Evolutionary conservation across 2,888 invertebrate species (phyloP).

Genomic region (Limenitis camilla): DNA sequence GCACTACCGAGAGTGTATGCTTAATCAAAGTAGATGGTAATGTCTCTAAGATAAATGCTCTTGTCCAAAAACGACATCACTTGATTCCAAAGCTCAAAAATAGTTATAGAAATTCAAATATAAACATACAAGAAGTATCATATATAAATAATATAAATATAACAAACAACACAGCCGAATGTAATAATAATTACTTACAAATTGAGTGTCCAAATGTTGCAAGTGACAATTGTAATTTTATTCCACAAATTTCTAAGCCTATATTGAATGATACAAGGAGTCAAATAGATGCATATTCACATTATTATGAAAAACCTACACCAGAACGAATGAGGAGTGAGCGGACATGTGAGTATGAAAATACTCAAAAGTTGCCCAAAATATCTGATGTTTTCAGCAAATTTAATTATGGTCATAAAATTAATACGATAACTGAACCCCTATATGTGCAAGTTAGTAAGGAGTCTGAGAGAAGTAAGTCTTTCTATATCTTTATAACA

Average conservation of each 20-base stretch:
- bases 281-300: constrained; percentile 22
- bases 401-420: constrained; percentile 31
- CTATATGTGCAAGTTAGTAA: constrained; percentile 42
- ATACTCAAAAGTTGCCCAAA: constrained; percentile 34
- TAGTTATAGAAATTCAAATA: constrained; percentile 19
- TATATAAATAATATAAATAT: constrained; percentile 24
- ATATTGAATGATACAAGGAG: constrained; percentile 3
- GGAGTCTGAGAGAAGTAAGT: constrained; percentile 42
- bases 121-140: constrained; percentile 36
- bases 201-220: constrained; percentile 18
- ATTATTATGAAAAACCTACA: constrained; percentile 46
- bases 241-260: neutral
- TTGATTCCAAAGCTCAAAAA: constrained; percentile 1
- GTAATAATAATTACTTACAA: constrained; percentile 15
- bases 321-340: constrained; percentile 35
- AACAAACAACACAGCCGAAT: neutral
- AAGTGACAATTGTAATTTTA: neutral
- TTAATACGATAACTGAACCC: constrained; percentile 33
- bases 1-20: constrained; percentile 31
- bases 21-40: constrained; percentile 43
- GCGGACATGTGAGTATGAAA: constrained; percentile 4
- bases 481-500: neutral
- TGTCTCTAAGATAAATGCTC: constrained; percentile 43
- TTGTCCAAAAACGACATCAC: constrained; percentile 36
- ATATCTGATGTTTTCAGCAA: constrained; percentile 46